Conservation (phyloP, 2,113 vertebrate genomes). For the Neotragus moschatus region DNA sequence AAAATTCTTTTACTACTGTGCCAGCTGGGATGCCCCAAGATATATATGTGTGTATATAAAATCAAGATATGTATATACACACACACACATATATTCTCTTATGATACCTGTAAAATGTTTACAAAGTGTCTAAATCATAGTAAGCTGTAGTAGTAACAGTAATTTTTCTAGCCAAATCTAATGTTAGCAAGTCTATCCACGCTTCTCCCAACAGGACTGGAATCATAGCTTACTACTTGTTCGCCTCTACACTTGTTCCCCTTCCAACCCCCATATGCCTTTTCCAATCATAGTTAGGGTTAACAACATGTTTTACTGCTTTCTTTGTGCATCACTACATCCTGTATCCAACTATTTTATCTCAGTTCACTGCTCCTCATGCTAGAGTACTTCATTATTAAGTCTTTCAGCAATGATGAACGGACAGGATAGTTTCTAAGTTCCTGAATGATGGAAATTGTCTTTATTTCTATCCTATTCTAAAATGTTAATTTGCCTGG, state of each 20-base stretch:
- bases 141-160: neutral
- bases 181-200: neutral
- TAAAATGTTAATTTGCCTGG: neutral
- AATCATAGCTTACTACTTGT: neutral
- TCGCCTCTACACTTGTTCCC: neutral
- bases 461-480: neutral
- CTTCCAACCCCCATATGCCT: neutral
- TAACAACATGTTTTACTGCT: conserved; percentile 27
- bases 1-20: neutral
- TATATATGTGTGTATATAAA: neutral
- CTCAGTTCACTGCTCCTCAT: neutral
- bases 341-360: neutral
- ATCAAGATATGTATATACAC: neutral
- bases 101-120: neutral
- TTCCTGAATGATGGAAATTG: neutral
- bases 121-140: neutral
- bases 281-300: conserved; percentile 3
- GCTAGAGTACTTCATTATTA: neutral
- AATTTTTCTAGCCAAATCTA: neutral
- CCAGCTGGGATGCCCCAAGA: neutral
- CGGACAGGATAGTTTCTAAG: neutral
- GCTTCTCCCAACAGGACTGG: neutral
- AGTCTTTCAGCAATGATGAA: conserved; percentile 12
- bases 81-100: neutral
- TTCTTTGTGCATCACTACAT: conserved; percentile 5